Conservation (phyloP, 2,797 vertebrate species). For the Triplophysa yarkandensis region DNA sequence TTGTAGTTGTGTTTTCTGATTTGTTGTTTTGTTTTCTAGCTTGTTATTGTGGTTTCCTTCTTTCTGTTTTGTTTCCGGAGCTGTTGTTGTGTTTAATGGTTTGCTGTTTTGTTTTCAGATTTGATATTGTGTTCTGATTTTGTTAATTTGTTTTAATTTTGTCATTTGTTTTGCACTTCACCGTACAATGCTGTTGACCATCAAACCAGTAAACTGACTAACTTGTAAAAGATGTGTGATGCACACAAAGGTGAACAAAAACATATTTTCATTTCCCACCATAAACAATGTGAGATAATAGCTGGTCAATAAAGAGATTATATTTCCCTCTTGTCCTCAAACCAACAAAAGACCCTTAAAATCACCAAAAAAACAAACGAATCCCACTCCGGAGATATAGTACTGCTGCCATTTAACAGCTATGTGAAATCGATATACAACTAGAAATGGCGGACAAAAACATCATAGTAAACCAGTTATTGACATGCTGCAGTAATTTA, state of each 20-base stretch:
- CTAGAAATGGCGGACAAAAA: constrained; percentile 76
- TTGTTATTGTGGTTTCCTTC: no score
- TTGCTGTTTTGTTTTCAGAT: no score
- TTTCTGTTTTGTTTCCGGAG: no score
- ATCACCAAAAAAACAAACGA: constrained; percentile 47
- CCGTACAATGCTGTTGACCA: background rate
- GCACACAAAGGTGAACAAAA: constrained; percentile 24
- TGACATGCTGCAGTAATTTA: constrained; percentile 85
- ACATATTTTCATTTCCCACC: constrained; percentile 27
- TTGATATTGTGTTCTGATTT: no score
- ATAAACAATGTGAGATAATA: constrained; percentile 50
- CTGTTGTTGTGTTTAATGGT: no score
- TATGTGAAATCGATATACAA: constrained; percentile 83
- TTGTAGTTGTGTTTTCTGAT: no score
- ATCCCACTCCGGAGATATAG: constrained; percentile 54
- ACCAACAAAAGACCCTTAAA: constrained; percentile 34
- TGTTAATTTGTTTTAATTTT: no score
- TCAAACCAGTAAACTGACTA: constrained; percentile 20
- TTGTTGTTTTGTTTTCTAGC: no score
- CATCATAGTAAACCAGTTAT: constrained; percentile 84
- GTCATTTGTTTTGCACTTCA: background rate
- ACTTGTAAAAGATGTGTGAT: constrained; percentile 32
- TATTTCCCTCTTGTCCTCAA: constrained; percentile 47
- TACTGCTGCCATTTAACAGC: constrained; percentile 70
- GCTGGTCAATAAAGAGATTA: constrained; percentile 50